Percentiles rank a stretch among this genome's conserved stretches.
phyloP scores from a whole-genome alignment of 2,888 invertebrate genomes.

The Melipona bicolor region DNA sequence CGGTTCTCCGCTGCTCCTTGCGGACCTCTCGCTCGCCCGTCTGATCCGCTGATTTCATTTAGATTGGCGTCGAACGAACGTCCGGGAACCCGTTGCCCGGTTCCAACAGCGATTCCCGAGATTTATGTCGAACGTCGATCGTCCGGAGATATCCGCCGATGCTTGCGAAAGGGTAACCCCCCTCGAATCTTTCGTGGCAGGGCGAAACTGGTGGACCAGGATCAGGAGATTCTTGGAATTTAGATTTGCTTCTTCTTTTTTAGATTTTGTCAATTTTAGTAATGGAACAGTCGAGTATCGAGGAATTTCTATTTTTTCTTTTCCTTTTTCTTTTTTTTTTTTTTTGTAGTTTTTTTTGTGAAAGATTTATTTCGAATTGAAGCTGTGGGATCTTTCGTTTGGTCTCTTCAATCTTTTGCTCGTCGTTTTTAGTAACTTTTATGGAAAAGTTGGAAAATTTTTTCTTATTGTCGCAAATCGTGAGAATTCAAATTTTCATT shows the following conservation, averaged over 20 bases:
- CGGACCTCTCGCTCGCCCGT: conserved; percentile 35
- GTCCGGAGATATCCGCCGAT: neutral
- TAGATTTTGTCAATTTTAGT: neutral
- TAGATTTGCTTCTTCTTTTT: neutral
- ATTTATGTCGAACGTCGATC: conserved; percentile 45
- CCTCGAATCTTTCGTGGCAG: neutral
- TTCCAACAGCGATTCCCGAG: conserved; percentile 23
- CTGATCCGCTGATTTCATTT: conserved; percentile 68
- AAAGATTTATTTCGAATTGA: neutral
- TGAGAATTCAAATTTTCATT: no score
- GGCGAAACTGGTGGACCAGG: neutral
- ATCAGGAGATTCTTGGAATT: neutral
- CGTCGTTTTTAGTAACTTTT: no score
- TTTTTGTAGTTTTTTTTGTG: neutral
- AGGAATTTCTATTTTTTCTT: neutral
- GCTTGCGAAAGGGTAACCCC: neutral
- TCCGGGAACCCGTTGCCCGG: conserved; percentile 39
- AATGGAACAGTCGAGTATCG: neutral
- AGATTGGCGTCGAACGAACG: conserved; percentile 58
- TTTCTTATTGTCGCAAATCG: no score
- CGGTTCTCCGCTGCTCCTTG: conserved; percentile 28
- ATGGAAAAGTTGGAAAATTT: no score
- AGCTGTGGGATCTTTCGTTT: no score
- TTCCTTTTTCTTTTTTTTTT: neutral
- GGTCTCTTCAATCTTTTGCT: no score